Base-by-base conservation (phyloP, 2,113 vertebrate species). In the Rallus limicola region DNA sequence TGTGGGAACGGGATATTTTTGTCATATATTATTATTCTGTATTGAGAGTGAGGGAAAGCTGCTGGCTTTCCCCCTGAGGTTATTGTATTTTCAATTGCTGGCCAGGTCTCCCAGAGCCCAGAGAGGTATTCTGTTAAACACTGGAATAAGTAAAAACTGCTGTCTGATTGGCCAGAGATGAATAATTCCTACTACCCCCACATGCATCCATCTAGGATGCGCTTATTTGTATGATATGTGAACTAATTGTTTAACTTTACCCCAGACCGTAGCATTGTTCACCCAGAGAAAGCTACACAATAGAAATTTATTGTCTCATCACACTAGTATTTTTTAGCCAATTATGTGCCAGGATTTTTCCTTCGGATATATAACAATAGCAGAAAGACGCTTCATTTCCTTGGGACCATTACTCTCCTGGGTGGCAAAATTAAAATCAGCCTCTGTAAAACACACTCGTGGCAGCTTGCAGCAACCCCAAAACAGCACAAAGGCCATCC, bases 291-390 rank as follows among this genome's bases (percentile, higher is more conserved):
- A 94, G 87, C 92, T 95, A 96, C 88, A 97, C 92, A 96, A 96
- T 94, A 90, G 93, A 92, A 95, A 90, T 96, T 95, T 97, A 97
- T 97, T 96, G 95, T 92, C 93, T 97, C 95, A 97, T 90, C 95
- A 93, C 72, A 92, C 89, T 95, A 97, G 86, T 97, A 95, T 97
- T 96, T 97, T 85, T 97, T 87, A 95, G 95, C 69, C 93, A 97
- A 89, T 94, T 96, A 96, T 53, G 70, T 91, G 90, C 95, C 90
- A 96, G 95, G 71, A 90, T 95, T 96, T 94, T 96, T 96, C 88
- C 63, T 88, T 94, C 34, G 60, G 68, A 91, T 94, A 80, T 59
- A 86, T 63, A 97, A 97, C 97, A 97, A 95, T 96, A 95, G 95
- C 82, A 97, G 77, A 93, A 84, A 88, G 72, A 90, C 1, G 11